Percentiles rank a stretch among this genome's conserved stretches.
Evolutionary conservation across 1,140 invertebrate species (phyloP).

Genomic region (Atta cephalotes): DNA sequence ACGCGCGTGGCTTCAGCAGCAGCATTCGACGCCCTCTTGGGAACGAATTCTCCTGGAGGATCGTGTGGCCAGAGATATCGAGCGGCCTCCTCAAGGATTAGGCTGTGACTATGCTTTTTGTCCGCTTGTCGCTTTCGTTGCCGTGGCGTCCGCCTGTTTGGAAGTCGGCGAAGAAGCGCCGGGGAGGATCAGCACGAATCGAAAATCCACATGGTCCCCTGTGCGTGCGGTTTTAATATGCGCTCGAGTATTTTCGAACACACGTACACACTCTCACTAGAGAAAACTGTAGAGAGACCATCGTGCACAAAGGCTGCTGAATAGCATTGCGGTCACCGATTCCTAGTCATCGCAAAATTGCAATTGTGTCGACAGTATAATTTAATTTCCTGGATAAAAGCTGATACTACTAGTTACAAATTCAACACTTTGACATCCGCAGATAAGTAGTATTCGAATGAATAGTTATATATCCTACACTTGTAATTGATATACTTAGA

Average conservation of each 20-base stretch:
- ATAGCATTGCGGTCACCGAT: constrained; percentile 54
- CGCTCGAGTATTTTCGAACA: constrained; percentile 44
- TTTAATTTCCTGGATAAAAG: constrained; percentile 20
- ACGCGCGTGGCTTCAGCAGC: constrained; percentile 65
- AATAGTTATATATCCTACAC: neutral
- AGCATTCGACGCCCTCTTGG: constrained; percentile 54
- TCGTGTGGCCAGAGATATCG: constrained; percentile 59
- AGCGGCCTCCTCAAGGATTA: constrained; percentile 68
- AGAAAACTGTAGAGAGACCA: constrained; percentile 15
- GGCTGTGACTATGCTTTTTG: constrained; percentile 64
- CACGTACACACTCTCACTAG: constrained; percentile 23
- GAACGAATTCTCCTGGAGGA: constrained; percentile 64
- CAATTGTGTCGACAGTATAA: constrained; percentile 26
- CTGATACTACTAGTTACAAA: neutral
- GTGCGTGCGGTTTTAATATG: constrained; percentile 59
- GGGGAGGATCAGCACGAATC: constrained; percentile 39
- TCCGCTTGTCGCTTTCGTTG: constrained; percentile 59
- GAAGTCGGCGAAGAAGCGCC: constrained; percentile 54
- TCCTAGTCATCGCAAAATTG: constrained; percentile 33
- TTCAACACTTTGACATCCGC: neutral
- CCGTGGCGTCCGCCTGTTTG: constrained; percentile 52
- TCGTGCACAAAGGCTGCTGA: constrained; percentile 37
- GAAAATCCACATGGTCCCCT: constrained; percentile 58
- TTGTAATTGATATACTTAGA: neutral
- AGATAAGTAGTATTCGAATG: neutral